Conservation (phyloP, 2,888 invertebrate species). For the Asteroscopus sphinx region DNA sequence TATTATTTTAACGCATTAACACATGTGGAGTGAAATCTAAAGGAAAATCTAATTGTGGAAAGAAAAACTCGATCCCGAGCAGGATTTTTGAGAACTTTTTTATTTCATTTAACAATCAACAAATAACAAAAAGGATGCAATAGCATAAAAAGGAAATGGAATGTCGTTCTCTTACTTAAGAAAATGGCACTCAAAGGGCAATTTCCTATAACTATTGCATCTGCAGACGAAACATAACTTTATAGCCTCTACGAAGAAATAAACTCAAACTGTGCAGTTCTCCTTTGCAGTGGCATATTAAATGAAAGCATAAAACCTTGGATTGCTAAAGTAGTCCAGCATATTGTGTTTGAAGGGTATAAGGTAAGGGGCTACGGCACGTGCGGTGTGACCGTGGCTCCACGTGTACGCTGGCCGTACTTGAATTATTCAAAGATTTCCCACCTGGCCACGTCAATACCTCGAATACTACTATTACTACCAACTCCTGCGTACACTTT, state of each 20-base stretch:
- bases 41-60: too few species aligned
- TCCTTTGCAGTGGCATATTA: not conserved
- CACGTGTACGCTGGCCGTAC: conserved; percentile 36
- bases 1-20: too few species aligned
- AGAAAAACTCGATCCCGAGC: too few species aligned
- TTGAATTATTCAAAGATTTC: conserved; percentile 56
- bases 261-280: not conserved
- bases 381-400: conserved; percentile 37
- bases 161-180: conserved; percentile 15
- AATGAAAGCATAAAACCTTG: too few species aligned
- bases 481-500: too few species aligned
- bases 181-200: conserved; percentile 20
- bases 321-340: not conserved
- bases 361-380: conserved; percentile 26
- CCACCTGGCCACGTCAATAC: conserved; percentile 19
- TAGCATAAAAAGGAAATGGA: conserved; percentile 20
- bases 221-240: conserved; percentile 26
- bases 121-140: too few species aligned
- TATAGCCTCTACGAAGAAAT: conserved; percentile 7
- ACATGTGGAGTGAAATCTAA: too few species aligned
- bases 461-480: not conserved
- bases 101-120: too few species aligned
- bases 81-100: too few species aligned
- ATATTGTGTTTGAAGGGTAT: conserved; percentile 13
- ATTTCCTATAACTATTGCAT: conserved; percentile 37